Evolutionary conservation across 2,888 invertebrate species (phyloP).

Genomic region (Steinernema hermaphroditum): DNA sequence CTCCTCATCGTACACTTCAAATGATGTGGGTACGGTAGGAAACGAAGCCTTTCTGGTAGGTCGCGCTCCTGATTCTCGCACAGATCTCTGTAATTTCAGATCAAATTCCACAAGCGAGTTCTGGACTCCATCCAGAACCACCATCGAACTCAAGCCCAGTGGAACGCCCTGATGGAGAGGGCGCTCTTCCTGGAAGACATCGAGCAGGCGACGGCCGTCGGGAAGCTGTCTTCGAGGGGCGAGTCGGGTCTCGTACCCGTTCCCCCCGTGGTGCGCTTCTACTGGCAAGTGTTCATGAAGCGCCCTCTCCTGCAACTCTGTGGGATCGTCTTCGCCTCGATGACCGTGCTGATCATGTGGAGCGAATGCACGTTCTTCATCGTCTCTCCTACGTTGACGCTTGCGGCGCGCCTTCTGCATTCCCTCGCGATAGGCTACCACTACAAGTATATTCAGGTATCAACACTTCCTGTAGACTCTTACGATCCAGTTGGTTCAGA

Average conservation of each 20-base stretch:
- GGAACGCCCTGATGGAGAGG: slow-evolving; percentile 81
- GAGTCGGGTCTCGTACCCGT: not conserved
- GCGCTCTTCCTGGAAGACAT: slow-evolving; percentile 81
- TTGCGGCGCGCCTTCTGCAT: slow-evolving; percentile 91
- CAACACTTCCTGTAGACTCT: slow-evolving; percentile 54
- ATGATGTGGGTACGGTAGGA: slow-evolving; percentile 37
- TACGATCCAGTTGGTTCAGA: slow-evolving; percentile 71
- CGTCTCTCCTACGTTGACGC: slow-evolving; percentile 84
- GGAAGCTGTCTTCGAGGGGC: slow-evolving; percentile 33
- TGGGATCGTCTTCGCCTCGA: slow-evolving; percentile 72
- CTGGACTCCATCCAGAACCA: slow-evolving; percentile 88
- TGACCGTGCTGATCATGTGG: slow-evolving; percentile 94
- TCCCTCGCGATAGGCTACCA: slow-evolving; percentile 81
- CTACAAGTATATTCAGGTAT: slow-evolving; percentile 91
- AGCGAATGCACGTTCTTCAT: slow-evolving; percentile 98
- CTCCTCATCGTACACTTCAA: not conserved
- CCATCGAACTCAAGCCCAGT: slow-evolving; percentile 83
- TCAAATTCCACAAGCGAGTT: slow-evolving; percentile 87
- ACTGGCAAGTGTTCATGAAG: slow-evolving; percentile 71
- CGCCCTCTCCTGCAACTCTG: slow-evolving; percentile 72
- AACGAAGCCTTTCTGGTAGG: slow-evolving; percentile 53
- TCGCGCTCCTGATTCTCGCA: not conserved
- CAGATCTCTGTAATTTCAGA: slow-evolving; percentile 71
- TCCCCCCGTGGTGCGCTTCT: slow-evolving; percentile 38
- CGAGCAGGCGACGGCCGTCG: slow-evolving; percentile 69